Base-by-base conservation (phyloP, 2,888 invertebrate species). In the Cerastoderma edule region DNA sequence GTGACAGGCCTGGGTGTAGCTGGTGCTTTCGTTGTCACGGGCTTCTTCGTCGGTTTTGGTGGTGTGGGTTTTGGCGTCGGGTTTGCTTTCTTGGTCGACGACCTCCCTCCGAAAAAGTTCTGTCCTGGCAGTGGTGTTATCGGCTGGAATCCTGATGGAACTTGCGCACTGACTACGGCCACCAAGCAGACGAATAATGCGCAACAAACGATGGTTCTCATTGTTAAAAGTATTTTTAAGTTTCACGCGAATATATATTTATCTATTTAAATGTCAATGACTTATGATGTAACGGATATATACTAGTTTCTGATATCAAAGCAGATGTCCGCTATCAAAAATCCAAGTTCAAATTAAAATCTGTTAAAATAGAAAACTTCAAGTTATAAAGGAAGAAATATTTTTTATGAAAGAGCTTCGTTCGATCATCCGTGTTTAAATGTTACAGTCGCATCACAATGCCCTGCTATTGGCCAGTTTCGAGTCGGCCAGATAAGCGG, bases 61-160 rank as follows among this genome's bases (percentile, higher is more conserved):
- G 60, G 32, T 3, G 73, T 64, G 16, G 65, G 32, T 30, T 72
- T 72, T 48, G 65, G 54, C 24, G 72, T 33, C 27, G 50, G 35
- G 22, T 53, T 67, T 33, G 72, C 65, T 50, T 65, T 65, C 8
- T 4, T n/a, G 2, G 65, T 66, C 46, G 46, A 30, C 27, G 71
- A 68, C 53, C 39, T 30, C 2, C 44, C 28, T 30, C 50, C 60
- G 53, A 54, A 35, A 13, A 35, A 28, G 24, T 27, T 54, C 27
- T 50, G 48, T 4, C 53, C 54, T 27, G 76, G 77, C n/a, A 80
- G 56, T 24, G 81, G 81, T 6, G 77, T 72, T 35, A 81, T 60
- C 8, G 81, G 81, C 30, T 78, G 60, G 30, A 81, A 81, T 19
- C 75, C 75, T 10, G 63, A 27, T 30, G 81, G 81, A 30, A 81